phyloP scores from a whole-genome alignment of 1,140 invertebrate species.

The Idris sp. region DNA sequence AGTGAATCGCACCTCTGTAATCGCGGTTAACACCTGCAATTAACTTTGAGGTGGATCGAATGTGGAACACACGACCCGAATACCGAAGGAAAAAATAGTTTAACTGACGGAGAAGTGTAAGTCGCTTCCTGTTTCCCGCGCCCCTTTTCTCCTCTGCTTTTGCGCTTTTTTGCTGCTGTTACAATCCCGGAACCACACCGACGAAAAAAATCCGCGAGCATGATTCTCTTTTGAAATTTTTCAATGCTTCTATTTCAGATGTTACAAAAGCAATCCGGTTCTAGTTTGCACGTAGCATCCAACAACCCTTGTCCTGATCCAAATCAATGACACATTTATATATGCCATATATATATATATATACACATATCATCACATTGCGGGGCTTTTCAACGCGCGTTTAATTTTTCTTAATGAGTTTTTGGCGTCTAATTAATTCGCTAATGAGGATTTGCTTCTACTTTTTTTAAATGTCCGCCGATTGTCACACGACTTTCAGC shows the following conservation, averaged over 20 bases:
- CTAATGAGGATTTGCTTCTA: slow-evolving; percentile 37
- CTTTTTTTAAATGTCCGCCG: too few species aligned
- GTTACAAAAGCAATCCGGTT: slow-evolving; percentile 47
- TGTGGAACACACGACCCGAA: slow-evolving; percentile 64
- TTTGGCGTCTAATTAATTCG: slow-evolving; percentile 53
- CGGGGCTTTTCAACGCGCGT: slow-evolving; percentile 17
- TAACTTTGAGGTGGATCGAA: slow-evolving; percentile 65
- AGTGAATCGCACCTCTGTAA: slow-evolving; percentile 60
- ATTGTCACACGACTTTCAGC: too few species aligned
- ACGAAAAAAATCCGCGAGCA: slow-evolving; percentile 48
- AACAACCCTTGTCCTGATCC: slow-evolving; percentile 35
- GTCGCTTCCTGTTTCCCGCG: slow-evolving; percentile 33
- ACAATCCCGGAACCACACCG: slow-evolving; percentile 30
- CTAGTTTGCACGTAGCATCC: slow-evolving; percentile 35
- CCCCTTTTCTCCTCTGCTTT: background rate
- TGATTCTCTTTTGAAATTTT: slow-evolving; percentile 49
- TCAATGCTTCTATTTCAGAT: slow-evolving; percentile 49
- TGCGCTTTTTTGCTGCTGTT: too few species aligned
- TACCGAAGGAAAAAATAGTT: slow-evolving; percentile 56
- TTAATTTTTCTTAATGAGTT: slow-evolving; percentile 44
- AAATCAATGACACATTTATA: slow-evolving; percentile 57
- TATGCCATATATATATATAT: too few species aligned
- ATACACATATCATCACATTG: too few species aligned
- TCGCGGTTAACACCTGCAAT: slow-evolving; percentile 71
- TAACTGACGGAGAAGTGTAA: slow-evolving; percentile 24